Conservation (phyloP, 2,797 vertebrate genomes). For the Bradypodion ventrale region DNA sequence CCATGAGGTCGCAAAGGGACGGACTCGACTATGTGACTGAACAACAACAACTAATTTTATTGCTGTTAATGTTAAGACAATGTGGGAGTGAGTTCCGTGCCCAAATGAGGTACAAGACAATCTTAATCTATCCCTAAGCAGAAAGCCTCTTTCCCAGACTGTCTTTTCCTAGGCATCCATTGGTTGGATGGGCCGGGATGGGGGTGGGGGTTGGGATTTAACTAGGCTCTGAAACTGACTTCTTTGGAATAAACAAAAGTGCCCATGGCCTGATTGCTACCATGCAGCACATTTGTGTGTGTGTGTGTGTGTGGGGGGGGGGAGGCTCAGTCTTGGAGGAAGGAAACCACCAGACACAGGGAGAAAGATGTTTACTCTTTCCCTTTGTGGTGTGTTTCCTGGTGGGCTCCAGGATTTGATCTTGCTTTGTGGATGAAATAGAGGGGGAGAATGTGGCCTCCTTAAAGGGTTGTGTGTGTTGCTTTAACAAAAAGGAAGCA, state of each 20-base stretch:
- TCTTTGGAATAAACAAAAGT: background rate
- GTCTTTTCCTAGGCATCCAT: background rate
- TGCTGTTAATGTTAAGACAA: no score
- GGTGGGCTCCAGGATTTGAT: conserved; percentile 24
- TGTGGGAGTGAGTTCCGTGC: background rate
- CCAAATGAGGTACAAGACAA: no score
- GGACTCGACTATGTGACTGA: no score
- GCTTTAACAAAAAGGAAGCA: background rate
- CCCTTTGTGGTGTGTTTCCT: conserved; percentile 21
- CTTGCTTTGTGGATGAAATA: background rate
- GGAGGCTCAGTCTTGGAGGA: background rate
- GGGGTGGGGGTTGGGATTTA: background rate
- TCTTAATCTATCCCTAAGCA: background rate
- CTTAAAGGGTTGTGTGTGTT: background rate
- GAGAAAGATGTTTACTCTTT: conserved; percentile 39
- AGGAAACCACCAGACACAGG: conserved; percentile 12
- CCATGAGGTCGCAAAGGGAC: no score
- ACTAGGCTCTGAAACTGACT: background rate
- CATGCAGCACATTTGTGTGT: background rate
- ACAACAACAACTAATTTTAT: no score
- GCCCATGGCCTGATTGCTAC: background rate
- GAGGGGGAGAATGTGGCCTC: background rate
- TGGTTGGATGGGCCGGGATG: no score
- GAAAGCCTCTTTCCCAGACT: background rate
- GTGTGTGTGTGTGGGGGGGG: no score